Percentiles rank a stretch among this genome's conserved stretches.
These are phyloP conservation scores for Harpalus rubripes DNA, from an alignment of 2,888 invertebrate species.

Conservation along the genomic window DNA sequence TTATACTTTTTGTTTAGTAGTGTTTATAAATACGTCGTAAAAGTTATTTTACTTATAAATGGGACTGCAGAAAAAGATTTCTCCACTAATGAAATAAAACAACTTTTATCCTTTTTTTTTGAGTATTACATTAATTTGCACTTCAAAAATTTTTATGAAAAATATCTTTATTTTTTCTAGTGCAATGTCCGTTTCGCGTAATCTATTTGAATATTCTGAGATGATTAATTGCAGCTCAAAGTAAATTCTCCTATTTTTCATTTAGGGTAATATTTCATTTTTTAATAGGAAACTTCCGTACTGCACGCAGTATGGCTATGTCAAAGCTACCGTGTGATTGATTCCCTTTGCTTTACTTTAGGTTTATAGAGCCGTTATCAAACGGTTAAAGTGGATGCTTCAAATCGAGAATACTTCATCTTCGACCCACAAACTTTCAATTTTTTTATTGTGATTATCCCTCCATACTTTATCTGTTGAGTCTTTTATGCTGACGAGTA, in stretches of 20 bases:
- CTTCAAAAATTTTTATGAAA: not conserved
- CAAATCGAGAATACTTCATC: constrained; percentile 25
- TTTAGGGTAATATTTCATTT: constrained; percentile 45
- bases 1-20: too few relatives aligned
- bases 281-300: constrained; percentile 37
- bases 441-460: constrained; percentile 41
- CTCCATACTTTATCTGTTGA: constrained; percentile 29
- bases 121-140: too few relatives aligned
- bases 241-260: constrained; percentile 38
- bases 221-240: constrained; percentile 33
- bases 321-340: constrained; percentile 44
- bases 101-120: too few relatives aligned
- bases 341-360: constrained; percentile 47
- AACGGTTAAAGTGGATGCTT: constrained; percentile 36
- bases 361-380: constrained; percentile 50
- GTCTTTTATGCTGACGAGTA: not conserved
- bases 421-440: constrained; percentile 2
- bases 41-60: too few relatives aligned
- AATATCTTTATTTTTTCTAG: not conserved
- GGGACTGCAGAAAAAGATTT: too few relatives aligned
- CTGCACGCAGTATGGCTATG: not conserved
- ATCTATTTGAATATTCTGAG: constrained; percentile 19
- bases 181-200: not conserved
- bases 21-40: too few relatives aligned
- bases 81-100: too few relatives aligned